Evolutionary conservation across 2,113 vertebrate species (phyloP), one percentile per base, ranked within the genome.

Genomic region (Cyphotilapia sp.): DNA sequence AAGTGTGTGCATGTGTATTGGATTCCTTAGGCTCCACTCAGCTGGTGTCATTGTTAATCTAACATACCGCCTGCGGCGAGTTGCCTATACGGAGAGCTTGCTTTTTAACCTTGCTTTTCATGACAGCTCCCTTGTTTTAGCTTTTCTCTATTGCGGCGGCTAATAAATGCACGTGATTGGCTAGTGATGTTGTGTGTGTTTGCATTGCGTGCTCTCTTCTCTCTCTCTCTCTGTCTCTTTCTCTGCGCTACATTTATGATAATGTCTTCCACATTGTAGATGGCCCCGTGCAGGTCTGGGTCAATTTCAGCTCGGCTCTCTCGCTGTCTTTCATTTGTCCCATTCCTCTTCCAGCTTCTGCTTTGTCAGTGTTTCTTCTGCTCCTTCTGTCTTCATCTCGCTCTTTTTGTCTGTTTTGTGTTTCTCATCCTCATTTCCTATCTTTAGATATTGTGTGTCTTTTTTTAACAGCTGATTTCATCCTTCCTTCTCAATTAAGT

Each of bases 1-100:
- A 45, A 86, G 91, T 85, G 84, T 84, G 85, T 80, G 35, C 85
- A 87, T 89, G 71, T 86, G 90, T 88, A 91, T 85, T 90, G 71
- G 89, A 93, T 94, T 94, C 88, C 89, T 93, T 89, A 90, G 92
- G 91, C 93, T 91, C 85, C 84, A 71, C 90, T 93, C 87, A 90
- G 92, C 91, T 89, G 27, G 91, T 94, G 94, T 96, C 94, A 92
- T 76, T 93, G 94, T 95, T 95, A 95, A 95, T 95, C 94, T 93
- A 94, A 92, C 93, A 94, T 89, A 90, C 83, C 56, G 91, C 89
- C 93, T 93, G 93, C 93, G 88, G 93, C 84, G 12, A 71, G 87
- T 91, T 91, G 88, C 91, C 88, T 90, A 59, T 94, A 89, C 35
- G 56, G 85, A 87, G 71, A 91, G 89, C 95, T 90, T 92, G 91